phyloP scores from a whole-genome alignment of 2,888 invertebrate genomes.

The Petrolisthes cinctipes region DNA sequence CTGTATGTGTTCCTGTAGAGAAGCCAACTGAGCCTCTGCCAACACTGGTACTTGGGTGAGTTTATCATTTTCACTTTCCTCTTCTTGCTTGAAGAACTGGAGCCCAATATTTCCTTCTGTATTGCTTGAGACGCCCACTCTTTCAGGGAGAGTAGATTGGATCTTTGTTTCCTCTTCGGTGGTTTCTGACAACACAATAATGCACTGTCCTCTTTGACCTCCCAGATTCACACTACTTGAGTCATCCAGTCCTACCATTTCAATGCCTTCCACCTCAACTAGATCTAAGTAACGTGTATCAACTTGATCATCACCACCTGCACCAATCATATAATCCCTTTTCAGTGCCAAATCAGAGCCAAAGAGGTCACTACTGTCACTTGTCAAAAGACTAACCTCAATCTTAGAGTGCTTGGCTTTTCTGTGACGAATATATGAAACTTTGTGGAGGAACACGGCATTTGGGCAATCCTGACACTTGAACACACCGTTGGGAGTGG shows the following conservation, averaged over 20 bases:
- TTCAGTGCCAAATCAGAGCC: conserved; percentile 20
- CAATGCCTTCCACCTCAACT: conserved; percentile 41
- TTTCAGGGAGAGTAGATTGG: conserved; percentile 8
- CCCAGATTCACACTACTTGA: neutral
- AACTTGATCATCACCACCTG: neutral
- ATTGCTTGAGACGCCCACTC: neutral
- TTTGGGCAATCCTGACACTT: conserved; percentile 35
- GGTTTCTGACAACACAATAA: conserved; percentile 40
- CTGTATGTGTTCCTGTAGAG: conserved; percentile 42
- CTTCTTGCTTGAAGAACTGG: conserved; percentile 13
- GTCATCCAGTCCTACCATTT: conserved; percentile 42
- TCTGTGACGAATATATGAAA: conserved; percentile 42
- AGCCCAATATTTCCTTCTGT: neutral
- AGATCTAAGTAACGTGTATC: conserved; percentile 12
- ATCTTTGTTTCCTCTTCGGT: conserved; percentile 20
- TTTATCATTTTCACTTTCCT: conserved; percentile 15
- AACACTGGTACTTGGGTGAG: conserved; percentile 24
- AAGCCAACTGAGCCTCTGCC: conserved; percentile 29
- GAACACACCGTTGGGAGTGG: conserved; percentile 8
- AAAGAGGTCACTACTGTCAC: neutral
- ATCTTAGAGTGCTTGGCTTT: conserved; percentile 37
- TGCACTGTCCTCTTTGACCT: conserved; percentile 43
- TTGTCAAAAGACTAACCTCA: neutral
- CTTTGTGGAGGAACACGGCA: conserved; percentile 42
- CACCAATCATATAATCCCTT: conserved; percentile 19